A percentile compares a stretch with the other conserved stretches of the same genome.
Conservation (phyloP, 1,140 invertebrate genomes). For the Meloidogyne hapla region DNA sequence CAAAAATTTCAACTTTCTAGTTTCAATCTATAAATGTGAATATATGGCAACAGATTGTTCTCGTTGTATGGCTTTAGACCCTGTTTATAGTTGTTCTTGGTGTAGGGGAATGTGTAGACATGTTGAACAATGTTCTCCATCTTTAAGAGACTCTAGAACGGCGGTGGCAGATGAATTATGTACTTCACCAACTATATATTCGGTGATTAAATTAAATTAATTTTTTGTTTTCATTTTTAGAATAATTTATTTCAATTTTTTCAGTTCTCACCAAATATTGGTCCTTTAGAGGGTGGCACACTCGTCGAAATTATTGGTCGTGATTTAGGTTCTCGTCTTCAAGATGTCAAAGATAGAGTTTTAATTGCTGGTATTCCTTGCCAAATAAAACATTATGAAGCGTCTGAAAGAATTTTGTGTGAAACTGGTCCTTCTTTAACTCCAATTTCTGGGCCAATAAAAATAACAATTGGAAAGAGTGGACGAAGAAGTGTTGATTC, state of each 20-base stretch:
- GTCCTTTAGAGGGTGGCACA: conserved; percentile 92
- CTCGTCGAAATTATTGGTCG: conserved; percentile 89
- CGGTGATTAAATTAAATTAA: conserved; percentile 68
- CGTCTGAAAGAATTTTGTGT: conserved; percentile 31
- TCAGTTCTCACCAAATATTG: conserved; percentile 84
- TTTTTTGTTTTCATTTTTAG: not conserved
- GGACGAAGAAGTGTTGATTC: conserved; percentile 1
- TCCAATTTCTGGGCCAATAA: not conserved
- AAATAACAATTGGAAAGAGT: conserved; percentile 23
- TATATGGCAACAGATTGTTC: conserved; percentile 90
- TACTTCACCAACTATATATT: conserved; percentile 85
- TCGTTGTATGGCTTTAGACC: conserved; percentile 78
- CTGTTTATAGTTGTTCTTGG: conserved; percentile 86
- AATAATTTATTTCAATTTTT: conserved; percentile 39
- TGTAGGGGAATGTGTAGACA: conserved; percentile 83
- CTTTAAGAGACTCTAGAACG: conserved; percentile 70
- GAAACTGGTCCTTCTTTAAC: not conserved
- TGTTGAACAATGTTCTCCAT: conserved; percentile 73
- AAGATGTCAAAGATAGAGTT: conserved; percentile 86
- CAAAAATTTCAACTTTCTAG: conserved; percentile 62
- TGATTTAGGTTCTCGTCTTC: conserved; percentile 84
- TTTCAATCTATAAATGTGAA: conserved; percentile 90
- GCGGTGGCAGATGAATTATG: conserved; percentile 71
- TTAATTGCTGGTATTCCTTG: conserved; percentile 85
- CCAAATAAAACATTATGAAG: conserved; percentile 65